These are phyloP conservation scores for Calliopum simillimum DNA, from an alignment of 2,888 invertebrate genomes.

Conservation along the genomic window DNA sequence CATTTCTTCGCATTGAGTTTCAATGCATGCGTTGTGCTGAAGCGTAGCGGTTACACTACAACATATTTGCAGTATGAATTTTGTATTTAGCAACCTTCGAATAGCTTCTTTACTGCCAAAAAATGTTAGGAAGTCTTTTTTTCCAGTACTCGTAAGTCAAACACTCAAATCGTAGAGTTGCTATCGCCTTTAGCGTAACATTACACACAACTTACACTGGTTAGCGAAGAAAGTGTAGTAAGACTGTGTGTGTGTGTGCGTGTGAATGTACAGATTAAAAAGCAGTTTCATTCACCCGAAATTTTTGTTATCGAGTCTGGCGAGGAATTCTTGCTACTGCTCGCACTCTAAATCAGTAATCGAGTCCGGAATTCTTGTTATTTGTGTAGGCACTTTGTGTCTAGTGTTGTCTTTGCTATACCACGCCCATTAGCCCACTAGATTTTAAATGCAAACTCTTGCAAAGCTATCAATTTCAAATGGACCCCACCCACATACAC, in stretches of 20 bases:
- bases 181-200: too few relatives aligned
- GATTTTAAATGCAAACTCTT: conserved; percentile 28
- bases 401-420: not conserved
- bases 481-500: not conserved
- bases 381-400: conserved; percentile 49
- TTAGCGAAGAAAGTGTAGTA: too few relatives aligned
- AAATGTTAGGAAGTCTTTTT: too few relatives aligned
- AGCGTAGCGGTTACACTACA: too few relatives aligned
- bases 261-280: conserved; percentile 33
- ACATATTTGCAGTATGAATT: too few relatives aligned
- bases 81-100: too few relatives aligned
- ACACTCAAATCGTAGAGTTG: too few relatives aligned
- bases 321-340: not conserved
- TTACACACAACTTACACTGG: too few relatives aligned
- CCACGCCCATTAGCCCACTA: not conserved
- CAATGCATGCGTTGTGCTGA: too few relatives aligned
- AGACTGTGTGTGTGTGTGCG: not conserved
- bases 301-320: conserved; percentile 40
- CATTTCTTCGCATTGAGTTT: not conserved
- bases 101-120: too few relatives aligned
- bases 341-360: conserved; percentile 41
- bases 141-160: too few relatives aligned
- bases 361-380: conserved; percentile 46
- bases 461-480: conserved; percentile 36
- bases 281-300: conserved; percentile 31